Base-by-base conservation (phyloP, 2,797 vertebrate species). In the Nannoperca obscura region DNA sequence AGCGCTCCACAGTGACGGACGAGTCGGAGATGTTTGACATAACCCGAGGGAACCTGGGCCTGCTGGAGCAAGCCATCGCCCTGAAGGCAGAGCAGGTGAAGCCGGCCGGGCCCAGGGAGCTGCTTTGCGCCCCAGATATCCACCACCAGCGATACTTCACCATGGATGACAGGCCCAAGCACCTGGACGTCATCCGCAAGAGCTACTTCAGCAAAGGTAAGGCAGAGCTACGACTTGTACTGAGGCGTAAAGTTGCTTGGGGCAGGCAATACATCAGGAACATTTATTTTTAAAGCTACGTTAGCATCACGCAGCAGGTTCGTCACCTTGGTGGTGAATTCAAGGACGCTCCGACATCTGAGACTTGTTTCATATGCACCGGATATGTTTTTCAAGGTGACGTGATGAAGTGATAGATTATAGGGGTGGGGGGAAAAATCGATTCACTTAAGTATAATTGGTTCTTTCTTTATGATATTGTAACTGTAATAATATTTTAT, bases 1-100 rank as follows among this genome's bases (percentile, higher is more conserved):
- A 96, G 84, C 96, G 96, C 27, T 97, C 97, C 0, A 86, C 94
- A 0, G 95, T 96, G 88, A 97, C 97, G 0, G 97, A 98, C 0
- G 97, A 97, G 94, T 97, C 97, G 0, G 98, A 99, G 92, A 97
- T 98, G 96, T 98, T 98, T 0, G 98, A 99, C 92, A 95, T 99
- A 95, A 98, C 97, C 0, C 93, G 97, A 22, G 98, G 98, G 0
- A 99, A 99, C 92, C 94, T 99, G 91, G 97, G 98, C n/a, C 96
- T 99, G 72, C 94, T 99, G 90, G 98, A 99, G 88, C 98, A 99
- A 89, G 98, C 98, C 85, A 99, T 99, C 0, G 98, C 98, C 1
- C 93, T 99, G 78, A 99, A 99, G 88, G 98, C 98, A 0, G 97
- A 99, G 90, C 98, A 99, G 92, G 97, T 98, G 73, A 97, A 95